These are phyloP conservation scores for Gastrophysa polygoni DNA, from an alignment of 2,888 invertebrate genomes.

Conservation along the genomic window DNA sequence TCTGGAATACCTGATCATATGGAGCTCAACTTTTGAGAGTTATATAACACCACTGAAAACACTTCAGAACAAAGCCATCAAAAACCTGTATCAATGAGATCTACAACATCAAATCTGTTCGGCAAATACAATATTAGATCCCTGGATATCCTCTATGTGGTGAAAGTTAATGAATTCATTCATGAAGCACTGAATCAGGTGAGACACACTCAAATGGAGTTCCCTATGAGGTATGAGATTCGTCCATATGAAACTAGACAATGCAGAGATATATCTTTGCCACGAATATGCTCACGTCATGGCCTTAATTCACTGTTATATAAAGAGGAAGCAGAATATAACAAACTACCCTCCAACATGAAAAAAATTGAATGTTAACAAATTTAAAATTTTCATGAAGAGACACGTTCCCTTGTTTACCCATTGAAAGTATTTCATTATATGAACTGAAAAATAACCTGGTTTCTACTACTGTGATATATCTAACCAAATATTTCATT, in stretches of 20 bases:
- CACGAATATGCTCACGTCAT: conserved; percentile 9
- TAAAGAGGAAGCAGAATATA: conserved; percentile 7
- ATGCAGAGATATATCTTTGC: conserved; percentile 8
- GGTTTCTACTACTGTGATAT: conserved; percentile 10
- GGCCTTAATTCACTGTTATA: conserved; percentile 5
- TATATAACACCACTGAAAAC: no score
- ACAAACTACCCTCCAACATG: conserved; percentile 12
- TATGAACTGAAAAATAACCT: background rate
- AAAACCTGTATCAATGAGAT: no score
- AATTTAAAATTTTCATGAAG: conserved; percentile 8
- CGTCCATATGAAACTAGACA: conserved; percentile 4
- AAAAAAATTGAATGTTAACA: conserved; percentile 5
- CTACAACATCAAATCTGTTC: no score
- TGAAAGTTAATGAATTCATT: conserved; percentile 10
- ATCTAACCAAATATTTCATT: background rate
- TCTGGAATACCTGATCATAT: no score
- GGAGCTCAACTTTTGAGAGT: no score
- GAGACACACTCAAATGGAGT: conserved; percentile 13
- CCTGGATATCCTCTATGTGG: conserved; percentile 9
- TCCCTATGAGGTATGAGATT: conserved; percentile 11
- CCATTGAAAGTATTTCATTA: conserved; percentile 2
- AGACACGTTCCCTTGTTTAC: conserved; percentile 1
- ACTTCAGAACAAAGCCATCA: no score
- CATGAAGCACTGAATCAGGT: conserved; percentile 10
- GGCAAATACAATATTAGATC: background rate